Percentiles rank a stretch among this genome's conserved stretches.
Conservation (phyloP, 2,888 invertebrate genomes). For the Orthosia gothica region DNA sequence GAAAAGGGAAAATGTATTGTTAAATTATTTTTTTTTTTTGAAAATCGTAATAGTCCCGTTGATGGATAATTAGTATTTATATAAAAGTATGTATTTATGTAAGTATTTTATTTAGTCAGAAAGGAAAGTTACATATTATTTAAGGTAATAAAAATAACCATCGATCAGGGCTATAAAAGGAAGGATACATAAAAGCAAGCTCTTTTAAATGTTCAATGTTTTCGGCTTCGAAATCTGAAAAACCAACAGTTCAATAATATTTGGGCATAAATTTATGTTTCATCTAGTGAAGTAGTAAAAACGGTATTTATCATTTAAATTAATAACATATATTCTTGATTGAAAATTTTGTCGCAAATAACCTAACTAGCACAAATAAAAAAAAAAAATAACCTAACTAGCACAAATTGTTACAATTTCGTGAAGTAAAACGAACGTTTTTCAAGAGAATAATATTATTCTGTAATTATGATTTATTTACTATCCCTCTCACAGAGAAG, state of each 20-base stretch:
- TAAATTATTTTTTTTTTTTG: background rate
- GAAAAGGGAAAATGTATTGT: slow-evolving; percentile 54
- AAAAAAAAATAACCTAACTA: background rate
- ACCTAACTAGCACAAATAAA: background rate
- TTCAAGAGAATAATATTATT: background rate
- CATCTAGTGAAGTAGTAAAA: background rate
- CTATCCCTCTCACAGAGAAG: too few relatives aligned
- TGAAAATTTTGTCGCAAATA: slow-evolving; percentile 4
- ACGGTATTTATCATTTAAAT: background rate
- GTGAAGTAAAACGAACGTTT: background rate
- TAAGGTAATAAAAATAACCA: too few relatives aligned
- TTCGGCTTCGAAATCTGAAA: background rate
- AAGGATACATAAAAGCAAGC: background rate
- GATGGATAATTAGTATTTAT: too few relatives aligned
- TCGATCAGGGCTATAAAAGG: too few relatives aligned
- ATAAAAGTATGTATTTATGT: too few relatives aligned
- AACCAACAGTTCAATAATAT: background rate
- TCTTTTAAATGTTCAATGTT: background rate
- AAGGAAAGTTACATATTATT: too few relatives aligned
- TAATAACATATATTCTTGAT: background rate
- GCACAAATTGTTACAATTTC: too few relatives aligned
- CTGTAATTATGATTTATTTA: too few relatives aligned
- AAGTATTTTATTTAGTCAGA: too few relatives aligned
- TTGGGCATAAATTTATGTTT: background rate
- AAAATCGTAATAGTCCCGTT: too few relatives aligned